Evolutionary conservation across 2,888 invertebrate genomes (phyloP).

Genomic region (Hydropsyche betteni): DNA sequence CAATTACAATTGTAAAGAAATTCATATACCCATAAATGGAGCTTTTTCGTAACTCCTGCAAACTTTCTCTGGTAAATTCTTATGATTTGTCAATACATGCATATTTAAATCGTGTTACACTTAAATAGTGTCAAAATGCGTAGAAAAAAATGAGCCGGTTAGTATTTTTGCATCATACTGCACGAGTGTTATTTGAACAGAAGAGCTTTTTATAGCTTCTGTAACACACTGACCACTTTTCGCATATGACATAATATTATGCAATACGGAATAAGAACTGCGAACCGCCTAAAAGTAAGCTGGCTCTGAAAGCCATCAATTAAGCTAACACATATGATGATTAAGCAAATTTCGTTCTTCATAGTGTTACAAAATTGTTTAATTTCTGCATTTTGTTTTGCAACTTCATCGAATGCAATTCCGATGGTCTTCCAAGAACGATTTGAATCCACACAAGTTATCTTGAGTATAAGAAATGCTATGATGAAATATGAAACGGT

Average conservation of each 20-base stretch:
- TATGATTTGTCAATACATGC: no score
- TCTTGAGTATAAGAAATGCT: no score
- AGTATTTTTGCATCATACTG: no score
- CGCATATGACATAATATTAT: conserved; percentile 34
- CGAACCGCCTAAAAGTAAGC: neutral
- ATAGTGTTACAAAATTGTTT: neutral
- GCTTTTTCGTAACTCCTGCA: no score
- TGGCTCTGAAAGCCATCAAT: conserved; percentile 15
- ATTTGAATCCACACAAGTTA: no score
- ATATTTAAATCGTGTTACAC: no score
- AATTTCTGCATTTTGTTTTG: neutral
- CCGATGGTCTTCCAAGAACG: neutral
- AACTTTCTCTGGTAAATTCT: no score
- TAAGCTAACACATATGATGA: conserved; percentile 33
- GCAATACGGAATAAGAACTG: conserved; percentile 29
- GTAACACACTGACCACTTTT: conserved; percentile 22
- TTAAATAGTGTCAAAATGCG: no score
- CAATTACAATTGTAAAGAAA: no score
- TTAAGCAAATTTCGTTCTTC: neutral
- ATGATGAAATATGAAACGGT: neutral
- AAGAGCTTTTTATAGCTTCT: neutral
- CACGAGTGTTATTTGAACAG: no score
- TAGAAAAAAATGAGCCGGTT: no score
- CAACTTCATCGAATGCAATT: neutral
- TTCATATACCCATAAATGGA: no score